Conservation (phyloP, 2,888 invertebrate genomes). For the Anarsia innoxiella region DNA sequence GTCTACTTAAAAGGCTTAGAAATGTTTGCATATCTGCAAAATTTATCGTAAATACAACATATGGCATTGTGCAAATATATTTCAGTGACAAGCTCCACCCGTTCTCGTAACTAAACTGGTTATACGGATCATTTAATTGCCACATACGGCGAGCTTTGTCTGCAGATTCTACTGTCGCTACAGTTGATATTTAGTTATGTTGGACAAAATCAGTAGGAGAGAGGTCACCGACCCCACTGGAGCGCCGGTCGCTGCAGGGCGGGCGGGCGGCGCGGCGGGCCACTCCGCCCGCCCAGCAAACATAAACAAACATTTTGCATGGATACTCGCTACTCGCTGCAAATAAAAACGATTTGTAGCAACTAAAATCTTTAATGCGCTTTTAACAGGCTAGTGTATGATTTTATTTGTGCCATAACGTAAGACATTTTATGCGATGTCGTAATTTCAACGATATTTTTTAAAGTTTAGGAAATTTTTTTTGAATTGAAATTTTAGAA, state of each 20-base stretch:
- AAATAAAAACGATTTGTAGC: constrained; percentile 15
- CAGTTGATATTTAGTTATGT: constrained; percentile 22
- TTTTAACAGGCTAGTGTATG: constrained; percentile 10
- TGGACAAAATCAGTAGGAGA: constrained; percentile 32
- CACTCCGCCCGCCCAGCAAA: constrained; percentile 38
- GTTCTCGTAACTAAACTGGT: constrained; percentile 6
- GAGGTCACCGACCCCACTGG: constrained; percentile 46
- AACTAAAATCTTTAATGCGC: constrained; percentile 13
- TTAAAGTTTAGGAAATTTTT: too few relatives aligned
- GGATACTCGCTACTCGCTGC: constrained; percentile 16
- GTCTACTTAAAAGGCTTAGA: background rate
- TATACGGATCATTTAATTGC: constrained; percentile 11
- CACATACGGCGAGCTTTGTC: constrained; percentile 7
- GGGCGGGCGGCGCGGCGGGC: constrained; percentile 30
- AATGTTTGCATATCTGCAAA: background rate
- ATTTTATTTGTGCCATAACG: too few relatives aligned
- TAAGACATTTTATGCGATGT: too few relatives aligned
- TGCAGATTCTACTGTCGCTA: constrained; percentile 2
- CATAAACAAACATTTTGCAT: constrained; percentile 51
- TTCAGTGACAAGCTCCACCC: constrained; percentile 5
- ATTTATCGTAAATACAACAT: background rate
- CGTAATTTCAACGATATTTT: too few relatives aligned
- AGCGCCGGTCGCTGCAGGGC: constrained; percentile 25
- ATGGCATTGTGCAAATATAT: constrained; percentile 4
- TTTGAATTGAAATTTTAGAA: too few relatives aligned